phyloP scores from a whole-genome alignment of 2,113 vertebrate genomes.

The Apodemus speciosus region DNA sequence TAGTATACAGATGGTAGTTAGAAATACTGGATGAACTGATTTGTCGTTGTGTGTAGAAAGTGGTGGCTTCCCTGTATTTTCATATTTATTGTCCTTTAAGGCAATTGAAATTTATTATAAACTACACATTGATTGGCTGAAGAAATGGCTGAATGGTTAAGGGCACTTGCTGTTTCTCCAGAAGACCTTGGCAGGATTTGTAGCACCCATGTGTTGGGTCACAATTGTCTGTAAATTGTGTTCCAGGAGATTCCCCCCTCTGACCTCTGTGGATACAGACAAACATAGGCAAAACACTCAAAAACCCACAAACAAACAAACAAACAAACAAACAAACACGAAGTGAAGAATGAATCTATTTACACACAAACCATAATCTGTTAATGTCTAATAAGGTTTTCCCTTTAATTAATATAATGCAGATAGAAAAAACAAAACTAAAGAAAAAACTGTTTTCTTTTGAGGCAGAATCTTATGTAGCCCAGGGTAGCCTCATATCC shows the following conservation, averaged over 20 bases:
- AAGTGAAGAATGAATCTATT: conserved; percentile 37
- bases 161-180: neutral
- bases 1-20: conserved; percentile 52
- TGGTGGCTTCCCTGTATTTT: conserved; percentile 10
- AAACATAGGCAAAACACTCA: neutral
- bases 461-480: neutral
- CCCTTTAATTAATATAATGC: conserved; percentile 36
- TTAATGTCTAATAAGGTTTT: neutral
- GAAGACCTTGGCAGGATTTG: neutral
- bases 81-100: neutral
- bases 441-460: neutral
- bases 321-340: neutral
- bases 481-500: neutral
- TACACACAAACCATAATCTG: neutral
- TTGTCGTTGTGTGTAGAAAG: conserved; percentile 40
- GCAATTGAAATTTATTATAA: neutral
- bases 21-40: neutral
- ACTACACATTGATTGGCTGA: neutral
- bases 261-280: neutral
- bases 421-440: conserved; percentile 37
- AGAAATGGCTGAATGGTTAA: neutral
- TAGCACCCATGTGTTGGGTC: neutral
- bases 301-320: neutral
- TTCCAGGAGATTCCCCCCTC: neutral
- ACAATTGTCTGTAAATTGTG: neutral